Evolutionary conservation across 2,888 invertebrate genomes (phyloP), one percentile per base, ranked within the genome.

Genomic region (Euproctis similis): DNA sequence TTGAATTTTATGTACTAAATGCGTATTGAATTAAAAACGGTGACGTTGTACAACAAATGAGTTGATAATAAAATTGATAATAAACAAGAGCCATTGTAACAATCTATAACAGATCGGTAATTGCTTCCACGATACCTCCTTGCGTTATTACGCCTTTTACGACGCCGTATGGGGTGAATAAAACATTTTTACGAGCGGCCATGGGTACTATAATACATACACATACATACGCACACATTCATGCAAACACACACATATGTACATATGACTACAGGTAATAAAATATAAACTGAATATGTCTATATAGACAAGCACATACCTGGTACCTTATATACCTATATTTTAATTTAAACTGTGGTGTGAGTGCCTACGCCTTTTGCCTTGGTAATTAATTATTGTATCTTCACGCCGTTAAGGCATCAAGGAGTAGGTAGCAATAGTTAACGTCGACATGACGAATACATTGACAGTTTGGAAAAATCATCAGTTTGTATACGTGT

Each of bases 91-190:
- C 78, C 77, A 77, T 82, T 80, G 84, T 82, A 78, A 82, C 84
- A 82, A 82, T 82, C 84, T 84, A 82, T 84, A 82, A 82, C 82
- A 82, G 84, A 82, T 84, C 78, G 68, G 82, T 84, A 84, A 84
- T 84, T 84, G 84, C 80, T 80, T 80, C 76, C 74, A 76, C 82
- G 80, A 81, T 82, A 76, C 82, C 82, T 82, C 67, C 80, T 76
- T 72, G 73, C 80, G 81, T 84, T 82, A 84, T 84, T 82, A 84
- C 84, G 76, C 73, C 80, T 81, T 84, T 84, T 81, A 84, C 84
- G 84, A 82, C 73, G 76, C 77, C 80, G 82, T 81, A 82, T 81
- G 81, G 82, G 82, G 81, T 74, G 81, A 81, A 82, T 84, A 82
- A 84, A 84, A 80, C 84, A 82, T 82, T 81, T 82, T 84, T 84